These are phyloP conservation scores for Ectropis crepuscularia DNA, from an alignment of 2,888 invertebrate species.

Conservation along the genomic window DNA sequence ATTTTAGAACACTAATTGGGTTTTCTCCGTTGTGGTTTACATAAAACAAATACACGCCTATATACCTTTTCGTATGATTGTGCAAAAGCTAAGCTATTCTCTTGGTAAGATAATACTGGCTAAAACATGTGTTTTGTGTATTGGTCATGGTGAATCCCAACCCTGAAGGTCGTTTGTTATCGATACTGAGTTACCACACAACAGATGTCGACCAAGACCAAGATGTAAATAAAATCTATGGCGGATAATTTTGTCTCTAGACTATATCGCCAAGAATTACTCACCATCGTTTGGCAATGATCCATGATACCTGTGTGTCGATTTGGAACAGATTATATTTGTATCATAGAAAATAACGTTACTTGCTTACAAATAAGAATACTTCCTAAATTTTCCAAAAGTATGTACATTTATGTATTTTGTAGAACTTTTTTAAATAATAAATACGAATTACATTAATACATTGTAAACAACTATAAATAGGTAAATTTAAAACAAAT, in stretches of 20 bases:
- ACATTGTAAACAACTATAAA: too few species aligned
- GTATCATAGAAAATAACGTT: constrained; percentile 15
- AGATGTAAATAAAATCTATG: constrained; percentile 22
- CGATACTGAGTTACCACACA: constrained; percentile 12
- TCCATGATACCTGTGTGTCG: constrained; percentile 36
- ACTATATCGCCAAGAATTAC: constrained; percentile 34
- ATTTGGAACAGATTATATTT: constrained; percentile 34
- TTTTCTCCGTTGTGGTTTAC: too few species aligned
- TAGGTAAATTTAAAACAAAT: too few species aligned
- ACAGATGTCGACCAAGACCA: constrained; percentile 20
- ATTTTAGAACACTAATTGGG: too few species aligned
- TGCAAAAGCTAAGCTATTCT: too few species aligned
- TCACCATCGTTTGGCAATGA: constrained; percentile 37
- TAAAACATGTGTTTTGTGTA: neutral
- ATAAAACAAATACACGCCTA: too few species aligned
- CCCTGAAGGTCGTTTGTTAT: neutral
- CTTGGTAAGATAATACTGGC: too few species aligned
- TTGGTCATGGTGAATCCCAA: neutral
- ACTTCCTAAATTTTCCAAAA: too few species aligned
- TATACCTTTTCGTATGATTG: too few species aligned
- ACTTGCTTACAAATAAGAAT: neutral
- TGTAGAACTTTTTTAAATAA: too few species aligned
- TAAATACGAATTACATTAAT: too few species aligned
- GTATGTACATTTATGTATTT: too few species aligned
- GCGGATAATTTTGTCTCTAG: constrained; percentile 30